A percentile compares a stretch with the other conserved stretches of the same genome.
Evolutionary conservation across 2,888 invertebrate genomes (phyloP).

Genomic region (Macrophya annulata): DNA sequence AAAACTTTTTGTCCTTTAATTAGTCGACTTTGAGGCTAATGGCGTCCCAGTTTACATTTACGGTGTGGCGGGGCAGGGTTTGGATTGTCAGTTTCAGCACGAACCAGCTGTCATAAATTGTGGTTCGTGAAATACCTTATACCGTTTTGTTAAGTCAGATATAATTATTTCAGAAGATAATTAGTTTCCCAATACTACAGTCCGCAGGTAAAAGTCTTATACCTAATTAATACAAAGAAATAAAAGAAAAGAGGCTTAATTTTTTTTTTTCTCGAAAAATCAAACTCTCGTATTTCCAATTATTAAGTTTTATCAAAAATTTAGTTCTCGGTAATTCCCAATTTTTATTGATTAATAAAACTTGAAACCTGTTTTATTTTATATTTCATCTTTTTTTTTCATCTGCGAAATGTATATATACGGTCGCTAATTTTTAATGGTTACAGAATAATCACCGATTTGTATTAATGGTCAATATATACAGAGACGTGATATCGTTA

Average conservation of each 20-base stretch:
- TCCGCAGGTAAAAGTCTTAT: neutral
- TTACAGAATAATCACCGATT: neutral
- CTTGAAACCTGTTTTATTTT: too few relatives aligned
- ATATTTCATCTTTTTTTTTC: too few relatives aligned
- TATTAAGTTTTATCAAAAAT: too few relatives aligned
- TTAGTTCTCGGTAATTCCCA: neutral
- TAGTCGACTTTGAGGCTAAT: slow-evolving; percentile 6
- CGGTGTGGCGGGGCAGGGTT: neutral
- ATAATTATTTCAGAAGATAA: slow-evolving; percentile 23
- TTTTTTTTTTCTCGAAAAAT: neutral
- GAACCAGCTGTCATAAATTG: slow-evolving; percentile 42
- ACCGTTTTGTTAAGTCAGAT: neutral
- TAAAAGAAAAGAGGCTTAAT: neutral
- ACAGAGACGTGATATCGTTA: neutral
- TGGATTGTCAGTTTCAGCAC: slow-evolving; percentile 38
- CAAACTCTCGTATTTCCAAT: too few relatives aligned
- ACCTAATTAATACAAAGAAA: neutral
- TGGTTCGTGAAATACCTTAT: neutral
- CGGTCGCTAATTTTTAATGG: too few relatives aligned
- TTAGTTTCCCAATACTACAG: neutral
- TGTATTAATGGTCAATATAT: neutral
- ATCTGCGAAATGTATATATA: too few relatives aligned
- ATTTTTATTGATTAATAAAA: neutral
- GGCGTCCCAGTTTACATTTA: slow-evolving; percentile 23
- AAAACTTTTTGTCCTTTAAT: slow-evolving; percentile 30